Base-by-base conservation (phyloP, 2,888 invertebrate genomes). In the Brachyptera risi region DNA sequence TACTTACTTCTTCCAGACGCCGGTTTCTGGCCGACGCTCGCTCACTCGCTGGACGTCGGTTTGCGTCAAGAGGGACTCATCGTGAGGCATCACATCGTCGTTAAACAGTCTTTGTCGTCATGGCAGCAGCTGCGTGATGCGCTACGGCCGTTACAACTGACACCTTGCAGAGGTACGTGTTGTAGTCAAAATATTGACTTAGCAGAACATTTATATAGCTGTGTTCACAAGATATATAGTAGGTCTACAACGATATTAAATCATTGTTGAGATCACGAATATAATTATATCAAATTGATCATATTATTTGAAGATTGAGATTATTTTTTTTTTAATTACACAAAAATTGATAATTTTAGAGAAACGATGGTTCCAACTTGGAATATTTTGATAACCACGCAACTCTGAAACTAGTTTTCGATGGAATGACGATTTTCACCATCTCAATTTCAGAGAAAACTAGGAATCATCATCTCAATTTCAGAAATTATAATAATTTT, bases 1-100 rank as follows among this genome's bases (percentile, higher is more conserved):
- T n/a, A n/a, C n/a, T n/a, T n/a, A n/a, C n/a, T n/a, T n/a, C 3
- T 74, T 76, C 5, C 74, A 82, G 82, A 76, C 71, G 72, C 75
- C 56, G 79, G 80, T 58, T 79, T 80, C 72, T 83, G 82, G 81
- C 77, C 79, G 59, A 76, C 73, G 60, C 71, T 82, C 57, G 78
- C 80, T 17, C 78, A 79, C 67, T 73, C 75, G 23, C 70, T 83
- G 40, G 78, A 80, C 61, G 71, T 77, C 23, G 74, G 76, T 26
- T 73, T 82, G 64, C 74, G 80, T 62, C 76, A 75, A 61, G 71
- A 77, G 60, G 80, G 79, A 15, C 75, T 81, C 58, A 72, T 78
- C n/a, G 79, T 81, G 17, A 75, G 78, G 58, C 78, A 80, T 68
- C 79, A 78, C 66, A 74, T 79, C 61, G 73, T 78, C 61, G 72